These are phyloP conservation scores for Lomographa bimaculata DNA, from an alignment of 2,888 invertebrate species.

Conservation along the genomic window DNA sequence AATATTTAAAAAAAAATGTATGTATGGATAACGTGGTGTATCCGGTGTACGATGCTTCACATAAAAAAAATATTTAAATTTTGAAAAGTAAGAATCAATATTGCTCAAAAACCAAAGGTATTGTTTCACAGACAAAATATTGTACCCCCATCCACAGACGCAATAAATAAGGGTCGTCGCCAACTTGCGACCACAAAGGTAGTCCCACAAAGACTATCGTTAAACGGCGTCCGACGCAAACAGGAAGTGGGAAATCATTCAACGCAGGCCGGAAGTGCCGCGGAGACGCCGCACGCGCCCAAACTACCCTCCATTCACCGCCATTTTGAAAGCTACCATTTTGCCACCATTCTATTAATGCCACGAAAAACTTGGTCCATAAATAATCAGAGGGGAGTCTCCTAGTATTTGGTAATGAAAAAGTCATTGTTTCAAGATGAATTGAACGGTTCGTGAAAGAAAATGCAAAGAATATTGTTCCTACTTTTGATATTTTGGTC, in stretches of 20 bases:
- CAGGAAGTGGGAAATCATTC: constrained; percentile 76
- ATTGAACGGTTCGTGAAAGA: constrained; percentile 41
- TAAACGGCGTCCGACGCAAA: constrained; percentile 49
- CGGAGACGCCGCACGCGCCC: constrained; percentile 60
- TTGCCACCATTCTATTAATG: constrained; percentile 64
- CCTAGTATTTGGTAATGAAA: constrained; percentile 45
- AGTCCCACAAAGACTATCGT: constrained; percentile 54
- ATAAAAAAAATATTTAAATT: too few species aligned
- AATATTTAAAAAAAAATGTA: too few species aligned
- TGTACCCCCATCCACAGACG: constrained; percentile 37
- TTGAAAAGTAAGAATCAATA: too few species aligned
- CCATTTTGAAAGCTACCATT: constrained; percentile 31
- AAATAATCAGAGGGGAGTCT: constrained; percentile 58
- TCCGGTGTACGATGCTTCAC: too few species aligned
- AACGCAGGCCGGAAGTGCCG: constrained; percentile 57
- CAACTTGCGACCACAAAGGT: constrained; percentile 43
- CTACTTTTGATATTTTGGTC: not conserved
- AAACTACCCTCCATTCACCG: constrained; percentile 52
- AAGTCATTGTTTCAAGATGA: constrained; percentile 58
- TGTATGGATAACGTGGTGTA: too few species aligned
- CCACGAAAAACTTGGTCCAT: constrained; percentile 57
- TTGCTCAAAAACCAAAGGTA: constrained; percentile 1
- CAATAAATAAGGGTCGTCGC: constrained; percentile 55
- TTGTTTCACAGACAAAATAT: constrained; percentile 15
- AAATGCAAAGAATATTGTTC: constrained; percentile 3